Conservation (phyloP, 2,113 vertebrate genomes). For the Leptodactylus fuscus region DNA sequence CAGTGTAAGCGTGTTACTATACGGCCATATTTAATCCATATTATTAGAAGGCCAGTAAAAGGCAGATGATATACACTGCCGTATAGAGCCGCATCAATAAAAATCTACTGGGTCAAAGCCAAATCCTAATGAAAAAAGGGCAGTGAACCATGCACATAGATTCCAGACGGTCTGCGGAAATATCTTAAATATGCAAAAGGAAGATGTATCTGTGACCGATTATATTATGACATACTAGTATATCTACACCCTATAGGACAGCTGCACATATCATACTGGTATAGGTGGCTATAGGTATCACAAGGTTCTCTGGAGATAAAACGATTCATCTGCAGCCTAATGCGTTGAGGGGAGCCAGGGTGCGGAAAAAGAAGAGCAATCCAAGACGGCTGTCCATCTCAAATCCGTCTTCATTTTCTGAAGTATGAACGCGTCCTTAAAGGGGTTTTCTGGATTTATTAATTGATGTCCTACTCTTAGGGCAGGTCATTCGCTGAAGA, state of each 20-base stretch:
- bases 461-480: no score
- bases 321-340: no score
- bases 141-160: neutral
- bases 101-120: slow-evolving; percentile 9
- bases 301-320: no score
- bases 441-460: no score
- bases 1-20: neutral
- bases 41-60: neutral
- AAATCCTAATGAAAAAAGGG: neutral
- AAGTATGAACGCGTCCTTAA: no score
- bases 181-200: neutral
- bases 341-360: no score
- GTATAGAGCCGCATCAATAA: neutral
- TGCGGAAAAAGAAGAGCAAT: no score
- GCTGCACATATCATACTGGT: no score
- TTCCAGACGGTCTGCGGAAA: neutral
- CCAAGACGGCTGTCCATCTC: no score
- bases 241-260: neutral
- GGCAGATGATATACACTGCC: neutral
- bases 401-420: no score
- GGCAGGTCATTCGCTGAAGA: no score
- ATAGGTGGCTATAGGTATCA: no score
- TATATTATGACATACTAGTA: neutral
- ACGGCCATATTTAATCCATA: neutral
- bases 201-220: neutral